phyloP scores from a whole-genome alignment of 2,888 invertebrate species.

The Phengaris alcon region DNA sequence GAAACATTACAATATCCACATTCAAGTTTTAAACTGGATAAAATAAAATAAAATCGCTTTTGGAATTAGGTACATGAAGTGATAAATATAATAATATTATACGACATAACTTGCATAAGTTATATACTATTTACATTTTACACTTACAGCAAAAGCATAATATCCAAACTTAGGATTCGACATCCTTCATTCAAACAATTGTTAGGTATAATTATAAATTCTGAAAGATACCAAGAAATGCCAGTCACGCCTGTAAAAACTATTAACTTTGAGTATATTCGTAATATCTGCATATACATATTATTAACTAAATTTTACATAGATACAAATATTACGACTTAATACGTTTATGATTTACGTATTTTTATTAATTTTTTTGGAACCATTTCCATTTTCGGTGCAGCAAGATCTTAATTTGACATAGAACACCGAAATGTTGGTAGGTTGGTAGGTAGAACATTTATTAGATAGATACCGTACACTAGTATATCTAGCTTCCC shows the following conservation, averaged over 20 bases:
- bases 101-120: not conserved
- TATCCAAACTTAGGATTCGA: not conserved
- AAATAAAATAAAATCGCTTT: no score
- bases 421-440: not conserved
- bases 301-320: no score
- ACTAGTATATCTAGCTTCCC: conserved; percentile 4
- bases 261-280: no score
- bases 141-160: not conserved
- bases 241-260: not conserved
- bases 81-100: not conserved
- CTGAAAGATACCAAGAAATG: not conserved
- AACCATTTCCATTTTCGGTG: no score
- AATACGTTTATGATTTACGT: no score
- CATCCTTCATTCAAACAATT: not conserved
- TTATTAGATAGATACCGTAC: not conserved
- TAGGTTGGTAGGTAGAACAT: not conserved
- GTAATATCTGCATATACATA: no score
- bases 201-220: not conserved
- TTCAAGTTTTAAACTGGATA: no score
- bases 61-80: no score
- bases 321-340: no score
- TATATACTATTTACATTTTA: conserved; percentile 8
- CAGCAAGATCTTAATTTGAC: no score
- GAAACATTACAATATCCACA: no score
- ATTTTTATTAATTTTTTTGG: no score